These are phyloP conservation scores for Platalea minor DNA, from an alignment of 2,797 vertebrate species.

Conservation along the genomic window DNA sequence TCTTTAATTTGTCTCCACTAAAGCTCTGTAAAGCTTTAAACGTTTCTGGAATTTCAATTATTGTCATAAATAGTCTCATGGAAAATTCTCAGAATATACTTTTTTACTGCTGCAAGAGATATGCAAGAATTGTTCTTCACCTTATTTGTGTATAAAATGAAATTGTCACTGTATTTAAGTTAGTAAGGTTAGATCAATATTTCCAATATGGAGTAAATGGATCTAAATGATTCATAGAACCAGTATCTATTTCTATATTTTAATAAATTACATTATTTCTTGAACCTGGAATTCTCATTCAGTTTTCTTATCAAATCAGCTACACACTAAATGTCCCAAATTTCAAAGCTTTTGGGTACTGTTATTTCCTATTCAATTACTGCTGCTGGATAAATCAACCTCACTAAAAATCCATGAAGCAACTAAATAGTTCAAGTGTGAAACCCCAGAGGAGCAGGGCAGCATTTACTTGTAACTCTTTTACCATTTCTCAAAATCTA, in stretches of 20 bases:
- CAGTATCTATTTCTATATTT: neutral
- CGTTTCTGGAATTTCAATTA: neutral
- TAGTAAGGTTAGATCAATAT: neutral
- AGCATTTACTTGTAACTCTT: conserved; percentile 1
- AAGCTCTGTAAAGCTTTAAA: neutral
- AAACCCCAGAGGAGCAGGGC: neutral
- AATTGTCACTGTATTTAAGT: neutral
- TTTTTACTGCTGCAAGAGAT: neutral
- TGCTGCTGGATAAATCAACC: neutral
- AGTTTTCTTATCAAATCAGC: neutral
- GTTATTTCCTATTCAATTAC: neutral
- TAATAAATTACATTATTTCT: neutral
- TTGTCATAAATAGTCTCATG: neutral
- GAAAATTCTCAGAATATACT: neutral
- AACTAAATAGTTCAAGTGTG: neutral
- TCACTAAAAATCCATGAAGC: neutral
- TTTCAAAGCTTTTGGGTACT: neutral
- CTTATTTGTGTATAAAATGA: neutral
- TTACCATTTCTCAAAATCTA: neutral
- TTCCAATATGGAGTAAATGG: neutral
- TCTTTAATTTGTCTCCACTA: neutral
- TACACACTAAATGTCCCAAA: neutral
- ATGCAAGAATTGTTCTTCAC: neutral
- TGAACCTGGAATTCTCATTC: neutral
- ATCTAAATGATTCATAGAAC: neutral